These are phyloP conservation scores for Calliopum simillimum DNA, from an alignment of 2,888 invertebrate genomes.

Conservation along the genomic window DNA sequence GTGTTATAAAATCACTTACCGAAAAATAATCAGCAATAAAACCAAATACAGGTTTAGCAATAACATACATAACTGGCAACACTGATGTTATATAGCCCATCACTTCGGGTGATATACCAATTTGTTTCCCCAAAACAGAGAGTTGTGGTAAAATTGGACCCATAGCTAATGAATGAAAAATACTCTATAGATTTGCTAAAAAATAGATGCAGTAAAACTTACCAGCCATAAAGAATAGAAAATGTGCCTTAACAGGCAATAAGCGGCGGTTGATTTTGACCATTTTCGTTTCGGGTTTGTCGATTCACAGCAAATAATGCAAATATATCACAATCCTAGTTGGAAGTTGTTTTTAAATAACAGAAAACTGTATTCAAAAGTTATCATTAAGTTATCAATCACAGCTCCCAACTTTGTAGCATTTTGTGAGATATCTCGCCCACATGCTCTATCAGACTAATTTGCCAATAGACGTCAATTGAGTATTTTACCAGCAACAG, in stretches of 20 bases:
- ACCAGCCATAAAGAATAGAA: slow-evolving; percentile 90
- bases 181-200: not conserved
- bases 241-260: slow-evolving; percentile 87
- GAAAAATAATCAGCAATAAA: slow-evolving; percentile 81
- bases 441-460: not conserved
- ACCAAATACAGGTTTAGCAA: slow-evolving; percentile 83
- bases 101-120: slow-evolving; percentile 79
- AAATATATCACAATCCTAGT: slow-evolving; percentile 28
- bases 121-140: slow-evolving; percentile 81
- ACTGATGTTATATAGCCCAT: slow-evolving; percentile 84
- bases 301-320: not conserved
- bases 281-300: slow-evolving; percentile 58
- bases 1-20: slow-evolving; percentile 57
- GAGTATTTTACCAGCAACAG: not conserved
- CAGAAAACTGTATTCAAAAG: slow-evolving; percentile 5
- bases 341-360: not conserved
- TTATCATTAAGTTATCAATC: not conserved
- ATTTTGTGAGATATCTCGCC: not conserved
- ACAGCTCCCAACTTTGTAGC: not conserved
- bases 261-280: slow-evolving; percentile 76
- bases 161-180: slow-evolving; percentile 72
- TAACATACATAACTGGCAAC: slow-evolving; percentile 80
- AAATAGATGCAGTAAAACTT: slow-evolving; percentile 64
- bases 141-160: slow-evolving; percentile 85
- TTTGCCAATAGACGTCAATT: not conserved